A percentile compares a stretch with the other conserved stretches of the same genome.
Conservation (phyloP, 2,888 invertebrate genomes). For the Drosophila niveifrons region DNA sequence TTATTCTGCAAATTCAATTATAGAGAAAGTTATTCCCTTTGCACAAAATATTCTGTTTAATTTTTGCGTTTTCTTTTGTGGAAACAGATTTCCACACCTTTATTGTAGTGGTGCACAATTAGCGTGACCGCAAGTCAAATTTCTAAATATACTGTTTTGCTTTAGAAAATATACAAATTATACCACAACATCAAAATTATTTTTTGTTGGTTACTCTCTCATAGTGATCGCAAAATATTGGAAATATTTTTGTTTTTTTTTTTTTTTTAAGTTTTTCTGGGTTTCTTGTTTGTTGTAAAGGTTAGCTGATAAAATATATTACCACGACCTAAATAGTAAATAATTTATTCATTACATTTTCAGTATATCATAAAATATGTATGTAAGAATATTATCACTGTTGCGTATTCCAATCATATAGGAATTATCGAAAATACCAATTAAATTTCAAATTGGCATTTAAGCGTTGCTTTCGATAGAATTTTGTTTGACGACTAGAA, state of each 20-base stretch:
- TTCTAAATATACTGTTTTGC: neutral
- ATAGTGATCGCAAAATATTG: no score
- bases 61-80: slow-evolving; percentile 60
- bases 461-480: slow-evolving; percentile 39
- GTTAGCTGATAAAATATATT: neutral
- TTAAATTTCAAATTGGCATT: slow-evolving; percentile 48
- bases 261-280: no score
- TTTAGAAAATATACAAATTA: neutral
- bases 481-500: neutral
- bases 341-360: no score
- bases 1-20: slow-evolving; percentile 9
- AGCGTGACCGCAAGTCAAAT: slow-evolving; percentile 2
- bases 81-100: slow-evolving; percentile 76
- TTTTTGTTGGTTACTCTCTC: neutral
- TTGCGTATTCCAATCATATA: slow-evolving; percentile 40
- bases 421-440: slow-evolving; percentile 38
- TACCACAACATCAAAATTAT: neutral
- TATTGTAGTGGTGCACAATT: slow-evolving; percentile 63
- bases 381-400: no score
- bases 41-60: slow-evolving; percentile 27
- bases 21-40: slow-evolving; percentile 28
- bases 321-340: no score
- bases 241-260: no score
- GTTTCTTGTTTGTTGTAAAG: no score
- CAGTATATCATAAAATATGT: no score